Evolutionary conservation across 2,113 vertebrate genomes (phyloP).

Genomic region (Engystomops pustulosus): DNA sequence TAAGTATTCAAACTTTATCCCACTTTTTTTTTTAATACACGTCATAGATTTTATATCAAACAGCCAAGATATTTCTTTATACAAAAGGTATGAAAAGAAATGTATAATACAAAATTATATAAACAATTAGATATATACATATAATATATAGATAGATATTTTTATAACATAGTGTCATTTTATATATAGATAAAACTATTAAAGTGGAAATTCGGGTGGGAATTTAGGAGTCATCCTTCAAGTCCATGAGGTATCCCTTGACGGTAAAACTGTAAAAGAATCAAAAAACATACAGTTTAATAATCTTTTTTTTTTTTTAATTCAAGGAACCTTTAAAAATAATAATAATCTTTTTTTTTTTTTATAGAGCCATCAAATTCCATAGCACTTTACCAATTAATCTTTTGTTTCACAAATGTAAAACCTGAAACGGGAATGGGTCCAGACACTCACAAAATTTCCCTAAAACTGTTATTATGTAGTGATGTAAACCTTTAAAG

Average conservation of each 20-base stretch:
- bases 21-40: neutral
- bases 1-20: neutral
- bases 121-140: slow-evolving; percentile 58
- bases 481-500: no score
- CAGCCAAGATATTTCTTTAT: slow-evolving; percentile 17
- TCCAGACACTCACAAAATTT: no score
- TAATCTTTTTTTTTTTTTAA: no score
- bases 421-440: no score
- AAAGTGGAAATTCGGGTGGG: neutral
- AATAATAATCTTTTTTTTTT: no score
- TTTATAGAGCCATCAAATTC: no score
- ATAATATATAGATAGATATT: slow-evolving; percentile 46
- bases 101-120: slow-evolving; percentile 68
- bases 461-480: no score
- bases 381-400: no score
- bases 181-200: slow-evolving; percentile 9
- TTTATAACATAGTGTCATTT: neutral
- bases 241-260: slow-evolving; percentile 37
- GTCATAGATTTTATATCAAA: slow-evolving; percentile 1
- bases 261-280: slow-evolving; percentile 36
- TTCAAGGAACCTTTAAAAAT: no score
- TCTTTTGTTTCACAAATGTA: no score
- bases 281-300: no score
- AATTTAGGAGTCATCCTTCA: neutral
- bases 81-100: slow-evolving; percentile 54